phyloP scores from a whole-genome alignment of 37 sponge, comb jelly and placozoan species.

The Oscarella lobularis region DNA sequence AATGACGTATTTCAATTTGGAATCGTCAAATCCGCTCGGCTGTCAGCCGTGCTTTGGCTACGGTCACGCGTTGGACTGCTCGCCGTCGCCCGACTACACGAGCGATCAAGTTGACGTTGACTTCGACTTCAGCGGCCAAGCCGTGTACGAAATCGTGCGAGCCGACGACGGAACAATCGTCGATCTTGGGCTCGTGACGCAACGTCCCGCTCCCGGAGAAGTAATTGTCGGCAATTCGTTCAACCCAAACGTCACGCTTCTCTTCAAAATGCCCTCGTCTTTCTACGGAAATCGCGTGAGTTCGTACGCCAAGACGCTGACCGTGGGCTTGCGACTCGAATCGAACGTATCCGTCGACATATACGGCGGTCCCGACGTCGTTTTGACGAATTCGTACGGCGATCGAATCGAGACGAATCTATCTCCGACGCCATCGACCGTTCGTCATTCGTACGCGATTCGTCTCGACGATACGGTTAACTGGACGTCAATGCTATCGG shows the following conservation, averaged over 20 bases:
- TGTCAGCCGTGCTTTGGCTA: constrained; percentile 29
- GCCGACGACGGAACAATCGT: background rate
- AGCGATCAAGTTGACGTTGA: background rate
- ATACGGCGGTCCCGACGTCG: background rate
- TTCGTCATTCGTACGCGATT: background rate
- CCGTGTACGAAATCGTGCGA: background rate
- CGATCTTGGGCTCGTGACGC: background rate
- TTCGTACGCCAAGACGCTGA: background rate
- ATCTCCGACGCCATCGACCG: background rate
- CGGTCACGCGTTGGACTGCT: constrained; percentile 14
- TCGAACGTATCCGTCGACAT: background rate
- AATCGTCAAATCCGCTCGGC: constrained; percentile 9
- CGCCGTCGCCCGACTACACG: background rate
- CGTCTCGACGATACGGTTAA: background rate
- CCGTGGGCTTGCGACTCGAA: background rate
- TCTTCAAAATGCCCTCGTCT: background rate
- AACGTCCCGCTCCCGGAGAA: background rate
- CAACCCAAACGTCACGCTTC: no score
- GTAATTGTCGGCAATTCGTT: background rate
- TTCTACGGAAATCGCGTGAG: background rate
- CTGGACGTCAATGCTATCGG: background rate
- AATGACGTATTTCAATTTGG: background rate
- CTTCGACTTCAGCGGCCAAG: background rate
- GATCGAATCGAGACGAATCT: background rate
- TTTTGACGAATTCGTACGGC: background rate